phyloP scores from a whole-genome alignment of 2,113 vertebrate genomes.

The Cyanoramphus novaezelandiae region DNA sequence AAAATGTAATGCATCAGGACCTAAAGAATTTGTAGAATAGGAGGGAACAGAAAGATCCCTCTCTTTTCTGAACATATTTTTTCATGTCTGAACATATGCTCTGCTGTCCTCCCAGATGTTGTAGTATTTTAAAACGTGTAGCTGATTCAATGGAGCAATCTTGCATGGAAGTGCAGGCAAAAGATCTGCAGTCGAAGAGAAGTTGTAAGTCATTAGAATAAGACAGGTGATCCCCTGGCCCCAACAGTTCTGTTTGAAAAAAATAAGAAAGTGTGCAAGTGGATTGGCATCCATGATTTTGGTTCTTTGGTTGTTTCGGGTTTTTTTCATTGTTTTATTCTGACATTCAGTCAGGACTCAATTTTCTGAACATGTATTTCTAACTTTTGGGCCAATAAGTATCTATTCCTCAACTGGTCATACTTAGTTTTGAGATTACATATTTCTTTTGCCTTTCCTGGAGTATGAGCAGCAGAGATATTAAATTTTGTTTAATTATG shows the following conservation, averaged over 20 bases:
- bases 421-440: neutral
- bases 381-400: neutral
- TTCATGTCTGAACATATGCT: neutral
- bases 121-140: neutral
- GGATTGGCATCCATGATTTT: neutral
- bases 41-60: neutral
- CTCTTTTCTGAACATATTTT: neutral
- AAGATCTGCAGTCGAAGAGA: neutral
- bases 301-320: neutral
- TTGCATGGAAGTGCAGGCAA: neutral
- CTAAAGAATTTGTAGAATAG: neutral
- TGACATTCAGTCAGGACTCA: neutral
- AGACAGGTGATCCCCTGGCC: neutral
- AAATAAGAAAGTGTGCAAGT: neutral
- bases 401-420: neutral
- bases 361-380: neutral
- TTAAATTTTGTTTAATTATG: slow-evolving; percentile 35
- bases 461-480: neutral
- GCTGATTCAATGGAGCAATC: neutral
- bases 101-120: neutral
- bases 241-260: neutral
- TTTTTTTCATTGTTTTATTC: neutral
- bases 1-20: neutral
- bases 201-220: neutral
- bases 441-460: neutral